Conservation (phyloP, 2,797 vertebrate genomes). For the Pteronotus mesoamericanus region DNA sequence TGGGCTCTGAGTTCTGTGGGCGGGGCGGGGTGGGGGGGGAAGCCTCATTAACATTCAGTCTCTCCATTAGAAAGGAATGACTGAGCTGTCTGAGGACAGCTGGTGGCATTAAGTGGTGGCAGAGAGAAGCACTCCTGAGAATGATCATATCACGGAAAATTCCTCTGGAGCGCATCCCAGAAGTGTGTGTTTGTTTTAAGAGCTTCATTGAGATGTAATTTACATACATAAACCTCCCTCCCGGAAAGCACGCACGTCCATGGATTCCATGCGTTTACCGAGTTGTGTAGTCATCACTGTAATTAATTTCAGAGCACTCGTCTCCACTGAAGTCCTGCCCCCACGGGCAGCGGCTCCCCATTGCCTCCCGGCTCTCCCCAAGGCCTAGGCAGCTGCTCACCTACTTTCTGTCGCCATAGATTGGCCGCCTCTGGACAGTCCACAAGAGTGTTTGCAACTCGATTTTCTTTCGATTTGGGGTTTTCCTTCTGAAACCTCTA, state of each 20-base stretch:
- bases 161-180: background rate
- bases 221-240: background rate
- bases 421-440: background rate
- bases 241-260: fast-evolving
- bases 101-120: background rate
- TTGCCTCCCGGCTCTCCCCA: background rate
- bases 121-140: fast-evolving
- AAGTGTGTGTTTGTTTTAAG: background rate
- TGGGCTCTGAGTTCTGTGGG: background rate
- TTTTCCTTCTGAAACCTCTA: background rate
- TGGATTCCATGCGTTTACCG: background rate
- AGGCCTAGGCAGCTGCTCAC: fast-evolving
- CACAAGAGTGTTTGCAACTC: background rate
- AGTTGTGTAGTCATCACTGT: fast-evolving
- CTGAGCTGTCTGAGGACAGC: fast-evolving
- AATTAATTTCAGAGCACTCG: background rate
- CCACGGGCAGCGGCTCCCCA: fast-evolving
- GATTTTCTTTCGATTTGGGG: background rate
- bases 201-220: background rate
- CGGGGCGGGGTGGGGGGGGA: fast-evolving
- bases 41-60: background rate
- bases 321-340: fast-evolving
- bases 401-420: background rate
- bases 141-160: fast-evolving
- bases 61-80: background rate